Base-by-base conservation (phyloP, 1,140 invertebrate species). In the Drosophila tropicalis region DNA sequence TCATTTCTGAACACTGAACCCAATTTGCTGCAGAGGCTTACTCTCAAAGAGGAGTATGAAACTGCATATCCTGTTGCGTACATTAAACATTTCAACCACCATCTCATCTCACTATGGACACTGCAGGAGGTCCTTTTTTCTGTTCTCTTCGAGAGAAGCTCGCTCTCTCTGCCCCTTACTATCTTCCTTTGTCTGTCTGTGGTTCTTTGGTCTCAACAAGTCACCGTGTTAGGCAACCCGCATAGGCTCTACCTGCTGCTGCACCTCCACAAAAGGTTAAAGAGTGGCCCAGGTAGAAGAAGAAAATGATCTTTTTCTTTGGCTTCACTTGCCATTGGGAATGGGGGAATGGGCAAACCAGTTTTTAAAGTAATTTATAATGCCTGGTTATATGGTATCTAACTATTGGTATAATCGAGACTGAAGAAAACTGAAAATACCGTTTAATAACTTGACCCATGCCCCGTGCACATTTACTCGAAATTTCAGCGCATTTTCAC, bases 11-110 rank as follows among this genome's bases (percentile, higher is more conserved):
- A 51, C 9, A 22, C 44, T 51, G 19, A 51, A 22, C 7, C 19
- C 44, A 51, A 22, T 51, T 51, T 51, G 44, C 19, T 51, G 15
- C 7, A 22, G 12, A 51, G 17, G 22, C 15, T 19, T 6, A 51
- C 44, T 19, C 44, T 51, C 17, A 5, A 22, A 15, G 36, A 39
- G 36, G 3, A 39, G 36, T 39, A 39, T 51, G 7, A 65, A 63
- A 84, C 64, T 78, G 81, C 72, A 80, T 83, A 89, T 89, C 84
- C 83, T 87, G 83, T 87, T 87, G 83, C 83, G 79, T 69, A 62
- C 44, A 79, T 64, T 78, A 87, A 86, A 87, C 69, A 76, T 87
- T 86, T 86, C 62, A 87, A 87, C 79, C 83, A 87, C 77, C 77
- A 63, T 58, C 44, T 22, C 36, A 66, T 39, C 36, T 39, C 36